Conservation (phyloP, 2,113 vertebrate species). For the Gulo gulo region DNA sequence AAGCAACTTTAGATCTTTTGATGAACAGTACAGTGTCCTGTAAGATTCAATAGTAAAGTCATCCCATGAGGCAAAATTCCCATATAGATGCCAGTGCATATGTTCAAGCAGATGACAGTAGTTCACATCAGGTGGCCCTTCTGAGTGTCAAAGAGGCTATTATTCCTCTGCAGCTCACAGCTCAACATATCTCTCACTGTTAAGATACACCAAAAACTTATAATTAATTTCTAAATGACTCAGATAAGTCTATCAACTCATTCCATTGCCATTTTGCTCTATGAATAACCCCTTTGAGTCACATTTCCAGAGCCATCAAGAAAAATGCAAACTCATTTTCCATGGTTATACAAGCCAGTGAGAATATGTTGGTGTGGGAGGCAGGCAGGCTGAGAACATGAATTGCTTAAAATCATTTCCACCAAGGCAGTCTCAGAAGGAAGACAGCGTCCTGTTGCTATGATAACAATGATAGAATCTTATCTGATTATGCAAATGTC, state of each 20-base stretch:
- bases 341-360: constrained; percentile 43
- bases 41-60: not conserved
- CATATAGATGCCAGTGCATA: not conserved
- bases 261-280: constrained; percentile 39
- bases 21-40: not conserved
- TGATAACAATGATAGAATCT: constrained; percentile 58
- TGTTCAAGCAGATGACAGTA: not conserved
- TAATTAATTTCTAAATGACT: constrained; percentile 29
- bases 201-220: not conserved
- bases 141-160: not conserved
- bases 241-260: not conserved
- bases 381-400: constrained; percentile 22
- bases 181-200: not conserved
- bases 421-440: constrained; percentile 44
- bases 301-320: constrained; percentile 31
- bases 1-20: not conserved
- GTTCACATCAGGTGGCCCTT: not conserved
- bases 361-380: constrained; percentile 18
- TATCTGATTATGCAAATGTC: constrained; percentile 54
- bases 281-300: constrained; percentile 50
- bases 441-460: constrained; percentile 33
- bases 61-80: not conserved
- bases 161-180: not conserved
- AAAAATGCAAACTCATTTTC: constrained; percentile 58
- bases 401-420: constrained; percentile 63